Percentiles rank a stretch among this genome's conserved stretches.
These are phyloP conservation scores for Peromyscus attwateri DNA, from an alignment of 2,797 vertebrate genomes.

Conservation along the genomic window DNA sequence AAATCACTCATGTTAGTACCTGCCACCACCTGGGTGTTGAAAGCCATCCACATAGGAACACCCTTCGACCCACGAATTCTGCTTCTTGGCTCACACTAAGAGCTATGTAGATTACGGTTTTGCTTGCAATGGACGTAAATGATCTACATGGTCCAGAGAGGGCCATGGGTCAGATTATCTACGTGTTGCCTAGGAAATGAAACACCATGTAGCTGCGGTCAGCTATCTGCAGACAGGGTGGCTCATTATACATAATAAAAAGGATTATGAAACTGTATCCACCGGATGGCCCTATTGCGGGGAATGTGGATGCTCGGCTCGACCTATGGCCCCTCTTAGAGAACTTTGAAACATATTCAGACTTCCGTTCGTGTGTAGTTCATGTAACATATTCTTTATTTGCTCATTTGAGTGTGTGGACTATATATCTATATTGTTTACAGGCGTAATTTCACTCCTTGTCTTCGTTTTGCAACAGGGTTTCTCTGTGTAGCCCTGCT, in stretches of 20 bases:
- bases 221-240: not conserved
- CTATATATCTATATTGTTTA: accelerated
- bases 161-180: not conserved
- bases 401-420: not conserved
- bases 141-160: not conserved
- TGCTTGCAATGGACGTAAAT: not conserved
- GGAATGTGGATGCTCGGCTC: not conserved
- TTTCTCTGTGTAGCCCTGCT: not conserved
- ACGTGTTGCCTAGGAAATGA: not conserved
- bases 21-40: not conserved
- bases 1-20: not conserved
- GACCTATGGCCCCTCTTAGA: not conserved
- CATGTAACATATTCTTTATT: no score
- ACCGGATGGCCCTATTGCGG: not conserved
- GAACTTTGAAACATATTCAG: not conserved
- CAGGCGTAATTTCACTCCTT: not conserved
- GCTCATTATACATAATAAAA: not conserved
- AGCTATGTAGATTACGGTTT: not conserved
- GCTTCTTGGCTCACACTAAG: not conserved
- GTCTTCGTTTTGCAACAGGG: not conserved
- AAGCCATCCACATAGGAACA: not conserved
- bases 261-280: not conserved
- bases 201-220: accelerated
- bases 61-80: not conserved
- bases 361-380: not conserved